Percentiles rank a stretch among this genome's conserved stretches.
phyloP scores from a whole-genome alignment of 2,888 invertebrate species.

The Netelia fuscicornis region DNA sequence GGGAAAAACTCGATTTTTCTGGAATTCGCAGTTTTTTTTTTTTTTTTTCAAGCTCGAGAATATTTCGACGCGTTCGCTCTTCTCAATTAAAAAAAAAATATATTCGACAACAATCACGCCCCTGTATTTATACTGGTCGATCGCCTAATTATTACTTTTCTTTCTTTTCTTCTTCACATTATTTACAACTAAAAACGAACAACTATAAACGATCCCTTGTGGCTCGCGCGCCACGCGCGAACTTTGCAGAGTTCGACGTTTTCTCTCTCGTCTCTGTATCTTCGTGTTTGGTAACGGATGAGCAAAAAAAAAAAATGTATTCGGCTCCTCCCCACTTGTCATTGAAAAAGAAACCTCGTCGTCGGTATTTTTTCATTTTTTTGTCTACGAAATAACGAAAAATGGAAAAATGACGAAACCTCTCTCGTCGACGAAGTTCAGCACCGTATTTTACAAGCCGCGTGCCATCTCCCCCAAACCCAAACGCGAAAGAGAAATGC shows the following conservation, averaged over 20 bases:
- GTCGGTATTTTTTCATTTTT: background rate
- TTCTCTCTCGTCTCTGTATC: slow-evolving; percentile 10
- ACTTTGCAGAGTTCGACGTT: background rate
- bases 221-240: slow-evolving; percentile 10
- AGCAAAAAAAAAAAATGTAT: slow-evolving; percentile 44
- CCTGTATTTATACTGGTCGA: slow-evolving; percentile 38
- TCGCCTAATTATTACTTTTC: slow-evolving; percentile 46
- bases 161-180: slow-evolving; percentile 22
- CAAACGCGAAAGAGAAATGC: background rate
- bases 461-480: background rate
- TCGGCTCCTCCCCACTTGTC: background rate
- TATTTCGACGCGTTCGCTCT: slow-evolving; percentile 51
- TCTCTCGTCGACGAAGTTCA: background rate
- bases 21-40: slow-evolving; percentile 27
- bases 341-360: slow-evolving; percentile 24
- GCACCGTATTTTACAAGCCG: slow-evolving; percentile 51
- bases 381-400: too few relatives aligned
- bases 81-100: slow-evolving; percentile 45
- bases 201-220: slow-evolving; percentile 52
- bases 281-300: slow-evolving; percentile 54
- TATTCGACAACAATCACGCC: slow-evolving; percentile 53
- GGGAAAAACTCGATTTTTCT: slow-evolving; percentile 23
- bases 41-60: slow-evolving; percentile 43
- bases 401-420: too few relatives aligned
- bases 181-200: slow-evolving; percentile 34